A percentile compares a stretch with the other conserved stretches of the same genome.
phyloP scores from a whole-genome alignment of 2,797 vertebrate species.

The Pangasius krempfi region DNA sequence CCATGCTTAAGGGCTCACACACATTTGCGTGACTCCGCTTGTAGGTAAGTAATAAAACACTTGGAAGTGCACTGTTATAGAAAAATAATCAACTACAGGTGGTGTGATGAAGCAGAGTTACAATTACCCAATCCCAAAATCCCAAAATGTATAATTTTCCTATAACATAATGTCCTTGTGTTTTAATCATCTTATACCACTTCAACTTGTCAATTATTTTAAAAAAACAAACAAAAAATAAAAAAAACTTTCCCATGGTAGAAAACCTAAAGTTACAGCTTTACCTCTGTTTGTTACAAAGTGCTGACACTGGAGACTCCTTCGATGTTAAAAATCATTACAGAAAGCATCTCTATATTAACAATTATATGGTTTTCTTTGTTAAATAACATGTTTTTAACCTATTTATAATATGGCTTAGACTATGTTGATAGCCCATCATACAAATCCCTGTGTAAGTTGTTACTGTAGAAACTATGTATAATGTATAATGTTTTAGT shows the following conservation, averaged over 20 bases:
- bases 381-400: not conserved
- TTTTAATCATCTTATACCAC: too few relatives aligned
- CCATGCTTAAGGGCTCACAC: not conserved
- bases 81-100: not conserved
- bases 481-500: not conserved
- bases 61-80: not conserved
- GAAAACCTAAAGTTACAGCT: not conserved
- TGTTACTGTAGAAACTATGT: not conserved
- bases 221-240: too few relatives aligned
- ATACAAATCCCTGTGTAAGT: not conserved
- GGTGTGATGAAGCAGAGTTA: too few relatives aligned
- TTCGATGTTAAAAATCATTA: not conserved
- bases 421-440: not conserved
- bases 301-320: not conserved
- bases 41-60: not conserved
- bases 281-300: not conserved
- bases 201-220: too few relatives aligned
- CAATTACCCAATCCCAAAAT: too few relatives aligned
- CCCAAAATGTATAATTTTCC: too few relatives aligned
- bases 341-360: not conserved
- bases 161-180: too few relatives aligned
- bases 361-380: not conserved
- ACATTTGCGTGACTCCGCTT: not conserved
- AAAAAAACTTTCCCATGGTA: too few relatives aligned
- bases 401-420: not conserved